Evolutionary conservation across 2,113 vertebrate genomes (phyloP).

Genomic region (Prolemur simus): DNA sequence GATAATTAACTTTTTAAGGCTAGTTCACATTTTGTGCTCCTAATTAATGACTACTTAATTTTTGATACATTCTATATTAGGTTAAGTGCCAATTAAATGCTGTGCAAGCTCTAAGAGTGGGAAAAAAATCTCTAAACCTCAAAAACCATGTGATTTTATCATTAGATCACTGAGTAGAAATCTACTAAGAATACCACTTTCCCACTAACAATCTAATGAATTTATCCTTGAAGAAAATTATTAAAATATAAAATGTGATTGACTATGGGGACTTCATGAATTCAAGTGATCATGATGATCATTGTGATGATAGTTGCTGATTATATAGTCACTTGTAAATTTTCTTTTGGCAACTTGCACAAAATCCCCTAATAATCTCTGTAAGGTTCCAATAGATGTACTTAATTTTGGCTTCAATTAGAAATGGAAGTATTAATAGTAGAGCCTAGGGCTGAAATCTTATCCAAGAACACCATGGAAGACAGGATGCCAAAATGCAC

Average conservation of each 20-base stretch:
- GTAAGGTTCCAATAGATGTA: not conserved
- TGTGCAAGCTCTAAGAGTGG: constrained; percentile 45
- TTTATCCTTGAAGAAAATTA: constrained; percentile 2
- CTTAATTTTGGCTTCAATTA: not conserved
- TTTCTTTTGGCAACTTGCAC: not conserved
- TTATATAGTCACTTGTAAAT: not conserved
- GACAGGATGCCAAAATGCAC: no score
- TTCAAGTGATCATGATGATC: not conserved
- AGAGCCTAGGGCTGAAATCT: not conserved
- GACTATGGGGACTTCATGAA: not conserved
- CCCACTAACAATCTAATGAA: not conserved
- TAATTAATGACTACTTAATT: constrained; percentile 79
- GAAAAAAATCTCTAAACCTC: constrained; percentile 46
- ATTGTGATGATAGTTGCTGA: not conserved
- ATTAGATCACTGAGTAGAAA: constrained; percentile 28
- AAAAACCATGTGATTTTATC: constrained; percentile 60
- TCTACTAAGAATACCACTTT: not conserved
- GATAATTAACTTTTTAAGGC: constrained; percentile 77
- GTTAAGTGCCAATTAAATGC: constrained; percentile 76
- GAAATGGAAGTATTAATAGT: not conserved
- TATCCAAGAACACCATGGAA: not conserved
- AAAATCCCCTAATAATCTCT: not conserved
- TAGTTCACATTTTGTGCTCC: constrained; percentile 72
- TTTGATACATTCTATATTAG: constrained; percentile 72
- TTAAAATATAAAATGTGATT: not conserved